phyloP scores from a whole-genome alignment of 64 coral and sea anemone species.

The Pocillopora damicornis region DNA sequence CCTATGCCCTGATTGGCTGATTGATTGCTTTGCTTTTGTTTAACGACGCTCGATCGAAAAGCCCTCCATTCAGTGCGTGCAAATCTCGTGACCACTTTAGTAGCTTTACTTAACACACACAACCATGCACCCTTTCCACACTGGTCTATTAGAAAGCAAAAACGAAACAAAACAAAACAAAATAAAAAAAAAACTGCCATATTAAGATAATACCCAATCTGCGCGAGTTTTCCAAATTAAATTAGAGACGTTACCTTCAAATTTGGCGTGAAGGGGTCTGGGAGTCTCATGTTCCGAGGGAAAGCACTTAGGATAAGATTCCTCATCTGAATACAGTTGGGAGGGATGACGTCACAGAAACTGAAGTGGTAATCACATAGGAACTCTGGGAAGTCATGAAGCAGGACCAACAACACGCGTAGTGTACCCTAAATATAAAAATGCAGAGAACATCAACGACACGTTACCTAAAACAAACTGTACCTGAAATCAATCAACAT shows the following conservation, averaged over 20 bases:
- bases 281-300: slow-evolving; percentile 94
- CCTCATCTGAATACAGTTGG: slow-evolving; percentile 99
- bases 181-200: not conserved
- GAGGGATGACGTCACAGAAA: slow-evolving; percentile 99
- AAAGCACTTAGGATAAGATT: slow-evolving; percentile 97
- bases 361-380: slow-evolving; percentile 99
- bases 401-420: slow-evolving; percentile 84
- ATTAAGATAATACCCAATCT: not conserved
- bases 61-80: no score
- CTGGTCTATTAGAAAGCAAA: no score
- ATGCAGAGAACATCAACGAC: not conserved
- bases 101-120: no score
- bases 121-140: no score
- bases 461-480: not conserved
- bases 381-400: slow-evolving; percentile 99
- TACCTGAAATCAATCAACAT: not conserved
- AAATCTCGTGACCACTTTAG: no score
- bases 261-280: slow-evolving; percentile 98
- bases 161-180: not conserved
- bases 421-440: slow-evolving; percentile 77
- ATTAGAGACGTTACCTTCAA: slow-evolving; percentile 68
- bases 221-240: not conserved
- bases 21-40: no score
- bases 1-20: no score
- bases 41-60: no score